These are phyloP conservation scores for Stegastes partitus DNA, from an alignment of 2,113 vertebrate genomes.

Conservation along the genomic window DNA sequence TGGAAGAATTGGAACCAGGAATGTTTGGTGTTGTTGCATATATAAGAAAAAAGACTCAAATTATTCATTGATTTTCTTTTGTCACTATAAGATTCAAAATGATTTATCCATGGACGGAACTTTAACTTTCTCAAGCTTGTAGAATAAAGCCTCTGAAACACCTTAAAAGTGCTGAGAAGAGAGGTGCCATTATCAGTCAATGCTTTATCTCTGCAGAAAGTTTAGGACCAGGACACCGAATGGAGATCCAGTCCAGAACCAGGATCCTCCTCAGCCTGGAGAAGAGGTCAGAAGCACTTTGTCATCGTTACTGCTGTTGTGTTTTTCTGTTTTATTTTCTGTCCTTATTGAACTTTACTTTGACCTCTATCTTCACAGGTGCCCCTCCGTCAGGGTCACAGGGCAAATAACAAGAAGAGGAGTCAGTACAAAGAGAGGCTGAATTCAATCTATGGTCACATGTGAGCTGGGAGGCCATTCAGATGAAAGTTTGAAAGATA, in stretches of 20 bases:
- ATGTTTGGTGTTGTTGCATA: too few species aligned
- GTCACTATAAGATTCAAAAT: too few species aligned
- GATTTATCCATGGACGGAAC: too few species aligned
- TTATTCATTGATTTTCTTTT: too few species aligned
- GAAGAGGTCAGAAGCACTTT: constrained; percentile 39
- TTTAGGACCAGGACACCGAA: background rate
- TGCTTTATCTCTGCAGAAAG: constrained; percentile 25
- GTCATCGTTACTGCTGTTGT: background rate
- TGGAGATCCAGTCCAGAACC: background rate
- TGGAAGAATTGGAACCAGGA: too few species aligned
- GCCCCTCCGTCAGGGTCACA: background rate
- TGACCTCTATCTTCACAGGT: background rate
- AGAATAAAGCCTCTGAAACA: too few species aligned
- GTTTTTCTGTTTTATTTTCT: background rate
- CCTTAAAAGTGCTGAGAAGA: background rate
- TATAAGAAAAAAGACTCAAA: too few species aligned
- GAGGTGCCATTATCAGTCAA: background rate
- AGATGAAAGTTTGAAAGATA: background rate
- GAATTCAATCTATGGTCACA: constrained; percentile 60
- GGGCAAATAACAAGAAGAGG: background rate
- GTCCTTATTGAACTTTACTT: background rate
- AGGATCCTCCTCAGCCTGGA: background rate
- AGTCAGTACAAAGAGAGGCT: constrained; percentile 57
- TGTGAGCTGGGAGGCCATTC: background rate
- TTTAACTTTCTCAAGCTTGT: too few species aligned